phyloP scores from a whole-genome alignment of 35 echinoderm and acorn worm genomes.

The Anneissia japonica region DNA sequence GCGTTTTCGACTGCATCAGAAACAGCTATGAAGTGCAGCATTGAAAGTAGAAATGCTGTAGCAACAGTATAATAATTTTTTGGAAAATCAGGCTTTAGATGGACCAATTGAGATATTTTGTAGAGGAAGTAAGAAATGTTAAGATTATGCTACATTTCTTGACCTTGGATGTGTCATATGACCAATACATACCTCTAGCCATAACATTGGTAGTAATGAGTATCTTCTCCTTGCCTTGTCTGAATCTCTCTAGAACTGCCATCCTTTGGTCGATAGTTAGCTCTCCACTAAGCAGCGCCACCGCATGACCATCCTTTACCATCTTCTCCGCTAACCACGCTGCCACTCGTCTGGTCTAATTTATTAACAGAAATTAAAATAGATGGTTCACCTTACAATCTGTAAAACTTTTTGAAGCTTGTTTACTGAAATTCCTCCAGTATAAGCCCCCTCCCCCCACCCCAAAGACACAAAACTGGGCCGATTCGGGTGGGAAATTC shows the following conservation, averaged over 20 bases:
- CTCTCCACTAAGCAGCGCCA: conserved; percentile 70
- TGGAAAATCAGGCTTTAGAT: too few species aligned
- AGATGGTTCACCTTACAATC: neutral
- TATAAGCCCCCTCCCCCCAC: neutral
- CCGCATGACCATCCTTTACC: conserved; percentile 75
- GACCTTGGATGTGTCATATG: too few species aligned
- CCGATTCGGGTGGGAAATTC: too few species aligned
- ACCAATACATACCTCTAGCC: conserved; percentile 62
- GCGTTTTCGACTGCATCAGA: too few species aligned
- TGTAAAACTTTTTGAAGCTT: neutral
- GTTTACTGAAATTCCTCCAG: neutral
- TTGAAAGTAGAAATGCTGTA: too few species aligned
- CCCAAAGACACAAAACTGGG: neutral
- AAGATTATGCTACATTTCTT: too few species aligned
- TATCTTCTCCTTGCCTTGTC: conserved; percentile 82
- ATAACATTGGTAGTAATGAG: conserved; percentile 94
- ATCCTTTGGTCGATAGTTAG: conserved; percentile 57
- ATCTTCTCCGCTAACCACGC: conserved; percentile 84
- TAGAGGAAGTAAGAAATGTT: too few species aligned
- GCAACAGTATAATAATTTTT: too few species aligned
- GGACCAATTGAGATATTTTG: too few species aligned
- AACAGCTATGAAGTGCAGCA: too few species aligned
- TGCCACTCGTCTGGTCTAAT: conserved; percentile 71
- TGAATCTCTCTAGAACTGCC: conserved; percentile 63
- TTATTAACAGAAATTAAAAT: neutral